These are phyloP conservation scores for Mus minutoides DNA, from an alignment of 2,797 vertebrate genomes.

Conservation along the genomic window DNA sequence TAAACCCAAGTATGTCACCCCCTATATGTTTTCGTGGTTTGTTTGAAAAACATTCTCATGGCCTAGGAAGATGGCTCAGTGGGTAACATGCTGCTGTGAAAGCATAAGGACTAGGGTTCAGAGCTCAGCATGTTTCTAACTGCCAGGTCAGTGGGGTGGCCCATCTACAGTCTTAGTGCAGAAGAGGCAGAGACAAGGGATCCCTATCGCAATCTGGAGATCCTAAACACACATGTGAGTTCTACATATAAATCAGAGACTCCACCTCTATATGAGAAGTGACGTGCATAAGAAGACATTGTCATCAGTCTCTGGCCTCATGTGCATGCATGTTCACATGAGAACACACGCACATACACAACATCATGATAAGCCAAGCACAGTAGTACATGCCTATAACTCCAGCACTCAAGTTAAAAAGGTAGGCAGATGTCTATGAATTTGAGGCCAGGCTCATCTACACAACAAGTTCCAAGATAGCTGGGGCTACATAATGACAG, in stretches of 20 bases:
- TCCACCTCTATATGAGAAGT: not conserved
- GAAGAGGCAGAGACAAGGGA: not conserved
- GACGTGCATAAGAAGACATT: not conserved
- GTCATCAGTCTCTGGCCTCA: not conserved
- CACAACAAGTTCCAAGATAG: not conserved
- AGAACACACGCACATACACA: not conserved
- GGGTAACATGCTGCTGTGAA: not conserved
- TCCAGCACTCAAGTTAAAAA: not conserved
- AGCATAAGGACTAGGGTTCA: not conserved
- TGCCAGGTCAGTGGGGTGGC: not conserved
- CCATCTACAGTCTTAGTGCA: not conserved
- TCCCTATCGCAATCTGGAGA: not conserved
- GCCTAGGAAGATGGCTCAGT: too few relatives aligned
- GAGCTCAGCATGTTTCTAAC: not conserved
- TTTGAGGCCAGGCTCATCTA: not conserved
- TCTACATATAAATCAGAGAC: not conserved
- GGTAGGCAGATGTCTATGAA: not conserved
- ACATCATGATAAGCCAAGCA: not conserved
- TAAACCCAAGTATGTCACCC: not conserved
- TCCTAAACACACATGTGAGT: not conserved
- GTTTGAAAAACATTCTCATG: not conserved
- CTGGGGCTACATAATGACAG: not conserved
- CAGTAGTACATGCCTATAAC: not conserved
- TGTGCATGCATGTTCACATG: not conserved
- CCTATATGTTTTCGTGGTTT: not conserved